Evolutionary conservation across 2,113 vertebrate genomes (phyloP), one percentile per base, ranked within the genome.

Genomic region (Gallinago undulata): DNA sequence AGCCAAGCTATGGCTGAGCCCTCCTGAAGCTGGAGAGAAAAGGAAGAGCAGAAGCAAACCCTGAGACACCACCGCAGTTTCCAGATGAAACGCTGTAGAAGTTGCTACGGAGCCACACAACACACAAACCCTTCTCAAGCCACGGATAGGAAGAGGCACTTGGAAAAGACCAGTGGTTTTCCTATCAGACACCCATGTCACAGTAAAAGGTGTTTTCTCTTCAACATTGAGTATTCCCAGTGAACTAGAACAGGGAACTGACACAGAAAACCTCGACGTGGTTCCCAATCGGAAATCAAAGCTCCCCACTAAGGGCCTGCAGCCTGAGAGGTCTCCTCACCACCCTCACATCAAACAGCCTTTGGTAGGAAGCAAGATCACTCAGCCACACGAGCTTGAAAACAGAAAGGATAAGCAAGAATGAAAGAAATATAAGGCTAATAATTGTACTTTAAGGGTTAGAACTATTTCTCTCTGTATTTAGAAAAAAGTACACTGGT

Each of bases 71-170:
- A 19, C 6, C 12, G 1, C 11, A 3, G 30, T 30, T 68, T 28
- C 35, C 48, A 50, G 27, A 0, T 11, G 10, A 33, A 37, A 19
- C 1, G 25, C 45, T 28, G 27, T 47, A 21, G 27, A 21, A 37
- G 41, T 28, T 2, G 19, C 12, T 15, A 19, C 0, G 2, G 19
- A 5, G 9, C 45, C 7, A 7, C 3, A 3, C 31, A 41, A 45
- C 33, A 18, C 60, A 7, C 15, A 33, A 48, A 67, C 5, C 57
- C 51, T 55, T 16, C 81, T 53, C 35, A 37, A 28, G 13, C 1
- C 53, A 62, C 33, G 18, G 21, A 0, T 33, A 27, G 47, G 41
- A 56, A 35, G 17, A 73, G 14, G 35, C 33, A n/a, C 28, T 43
- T 19, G 51, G 7, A n/a, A 19, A 41, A 63, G 15, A 27, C 24